These are phyloP conservation scores for Pemphredon lugubris DNA, from an alignment of 2,888 invertebrate genomes.

Conservation along the genomic window DNA sequence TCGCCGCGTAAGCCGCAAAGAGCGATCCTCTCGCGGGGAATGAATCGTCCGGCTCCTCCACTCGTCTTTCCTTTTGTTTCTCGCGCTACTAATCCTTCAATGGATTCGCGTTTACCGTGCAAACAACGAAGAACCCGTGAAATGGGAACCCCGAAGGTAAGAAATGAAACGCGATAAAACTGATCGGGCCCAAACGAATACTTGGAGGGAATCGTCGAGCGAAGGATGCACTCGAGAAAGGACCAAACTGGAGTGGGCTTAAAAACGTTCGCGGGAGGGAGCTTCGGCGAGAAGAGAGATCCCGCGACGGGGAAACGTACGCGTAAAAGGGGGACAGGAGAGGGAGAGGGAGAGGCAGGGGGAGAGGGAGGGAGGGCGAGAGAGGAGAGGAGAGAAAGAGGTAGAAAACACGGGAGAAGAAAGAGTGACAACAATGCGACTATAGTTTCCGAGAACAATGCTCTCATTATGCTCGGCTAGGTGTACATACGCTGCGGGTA, in stretches of 20 bases:
- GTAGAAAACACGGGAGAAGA: constrained; percentile 15
- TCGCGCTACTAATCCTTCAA: not conserved
- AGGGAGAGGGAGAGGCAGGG: constrained; percentile 11
- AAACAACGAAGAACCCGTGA: constrained; percentile 4
- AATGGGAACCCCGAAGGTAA: too few species aligned
- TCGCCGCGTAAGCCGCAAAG: too few species aligned
- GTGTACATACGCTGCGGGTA: constrained; percentile 66
- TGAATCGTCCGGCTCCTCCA: too few species aligned
- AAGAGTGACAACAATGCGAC: constrained; percentile 75
- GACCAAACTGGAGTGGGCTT: constrained; percentile 21
- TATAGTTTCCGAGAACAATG: constrained; percentile 79
- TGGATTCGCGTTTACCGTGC: not conserved
- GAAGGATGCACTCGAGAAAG: constrained; percentile 6
- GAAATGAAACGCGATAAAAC: constrained; percentile 10
- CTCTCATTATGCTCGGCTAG: constrained; percentile 76
- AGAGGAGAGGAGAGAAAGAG: constrained; percentile 22
- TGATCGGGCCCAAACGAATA: constrained; percentile 9
- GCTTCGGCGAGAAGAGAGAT: not conserved
- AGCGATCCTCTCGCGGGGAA: too few species aligned
- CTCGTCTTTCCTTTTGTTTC: not conserved
- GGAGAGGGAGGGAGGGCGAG: constrained; percentile 7
- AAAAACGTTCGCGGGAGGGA: not conserved
- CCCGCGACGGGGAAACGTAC: constrained; percentile 34
- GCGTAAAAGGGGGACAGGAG: constrained; percentile 36
- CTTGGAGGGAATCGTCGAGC: constrained; percentile 2